Conservation (phyloP, 2,888 invertebrate species). For the Norana najaformis region DNA sequence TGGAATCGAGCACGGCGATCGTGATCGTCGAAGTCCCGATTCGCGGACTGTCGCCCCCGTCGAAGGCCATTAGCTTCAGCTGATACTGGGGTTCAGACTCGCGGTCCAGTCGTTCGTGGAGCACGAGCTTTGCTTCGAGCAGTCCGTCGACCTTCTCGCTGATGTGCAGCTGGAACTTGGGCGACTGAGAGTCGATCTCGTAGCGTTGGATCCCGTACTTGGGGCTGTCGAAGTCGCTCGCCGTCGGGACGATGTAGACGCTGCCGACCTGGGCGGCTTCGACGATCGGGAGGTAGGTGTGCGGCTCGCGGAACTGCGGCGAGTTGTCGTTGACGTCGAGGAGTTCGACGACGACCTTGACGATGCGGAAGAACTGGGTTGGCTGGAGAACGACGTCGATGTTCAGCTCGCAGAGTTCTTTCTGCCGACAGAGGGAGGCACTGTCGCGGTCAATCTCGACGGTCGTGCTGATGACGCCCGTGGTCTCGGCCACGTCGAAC, state of each 20-base stretch:
- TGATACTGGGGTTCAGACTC: conserved; percentile 7
- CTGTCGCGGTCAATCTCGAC: conserved; percentile 29
- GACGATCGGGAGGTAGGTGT: conserved; percentile 39
- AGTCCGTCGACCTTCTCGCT: conserved; percentile 41
- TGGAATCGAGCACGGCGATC: conserved; percentile 43
- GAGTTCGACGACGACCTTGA: conserved; percentile 44
- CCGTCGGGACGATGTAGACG: conserved; percentile 42
- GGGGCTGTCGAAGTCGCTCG: conserved; percentile 43
- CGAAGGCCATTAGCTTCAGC: conserved; percentile 29
- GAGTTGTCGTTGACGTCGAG: conserved; percentile 45
- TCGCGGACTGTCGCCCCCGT: conserved; percentile 26
- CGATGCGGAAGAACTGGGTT: conserved; percentile 30
- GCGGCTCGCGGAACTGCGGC: conserved; percentile 41
- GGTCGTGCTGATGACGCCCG: conserved; percentile 25
- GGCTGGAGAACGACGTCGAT: conserved; percentile 24
- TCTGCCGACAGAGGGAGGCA: conserved; percentile 25
- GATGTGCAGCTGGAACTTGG: conserved; percentile 37
- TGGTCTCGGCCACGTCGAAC: not conserved
- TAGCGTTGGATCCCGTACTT: conserved; percentile 41
- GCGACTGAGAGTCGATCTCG: conserved; percentile 36
- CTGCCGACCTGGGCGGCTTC: conserved; percentile 43
- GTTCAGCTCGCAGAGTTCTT: conserved; percentile 9
- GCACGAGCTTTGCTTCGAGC: conserved; percentile 31
- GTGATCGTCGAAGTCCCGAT: conserved; percentile 40
- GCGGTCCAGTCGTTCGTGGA: conserved; percentile 16